Conservation (phyloP, 1,140 invertebrate genomes). For the Alviniconcha marisindica region DNA sequence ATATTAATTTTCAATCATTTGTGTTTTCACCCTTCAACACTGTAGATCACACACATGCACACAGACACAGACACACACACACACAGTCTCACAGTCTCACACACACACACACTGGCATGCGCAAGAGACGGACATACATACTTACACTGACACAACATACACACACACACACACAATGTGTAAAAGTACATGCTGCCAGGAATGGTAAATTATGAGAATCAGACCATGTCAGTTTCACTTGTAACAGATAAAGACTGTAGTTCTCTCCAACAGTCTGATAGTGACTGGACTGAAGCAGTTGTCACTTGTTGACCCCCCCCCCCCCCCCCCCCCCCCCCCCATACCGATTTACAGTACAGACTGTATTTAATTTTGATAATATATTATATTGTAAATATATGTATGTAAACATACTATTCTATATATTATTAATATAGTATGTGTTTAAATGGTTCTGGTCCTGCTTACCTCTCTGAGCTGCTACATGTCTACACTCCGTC, state of each 20-base stretch:
- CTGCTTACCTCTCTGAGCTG: too few species aligned
- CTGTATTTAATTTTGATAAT: too few species aligned
- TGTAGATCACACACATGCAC: not conserved
- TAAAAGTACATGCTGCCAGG: constrained; percentile 72
- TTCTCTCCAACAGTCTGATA: not conserved
- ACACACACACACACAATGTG: constrained; percentile 74
- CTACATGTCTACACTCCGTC: too few species aligned
- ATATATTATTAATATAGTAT: too few species aligned
- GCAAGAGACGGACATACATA: not conserved
- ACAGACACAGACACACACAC: not conserved
- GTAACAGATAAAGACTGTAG: not conserved
- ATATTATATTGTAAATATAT: too few species aligned
- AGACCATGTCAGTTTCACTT: not conserved
- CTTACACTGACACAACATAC: not conserved
- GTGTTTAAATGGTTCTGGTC: too few species aligned
- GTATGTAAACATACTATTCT: too few species aligned
- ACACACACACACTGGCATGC: not conserved
- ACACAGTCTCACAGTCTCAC: not conserved
- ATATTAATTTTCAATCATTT: too few species aligned
- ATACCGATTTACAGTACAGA: constrained; percentile 57
- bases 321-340: not conserved
- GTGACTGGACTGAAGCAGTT: too few species aligned
- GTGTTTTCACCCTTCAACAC: too few species aligned
- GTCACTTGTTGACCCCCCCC: not conserved
- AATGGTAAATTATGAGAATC: constrained; percentile 43